Base-by-base conservation (phyloP, 2,113 vertebrate genomes). In the Lepus americanus region DNA sequence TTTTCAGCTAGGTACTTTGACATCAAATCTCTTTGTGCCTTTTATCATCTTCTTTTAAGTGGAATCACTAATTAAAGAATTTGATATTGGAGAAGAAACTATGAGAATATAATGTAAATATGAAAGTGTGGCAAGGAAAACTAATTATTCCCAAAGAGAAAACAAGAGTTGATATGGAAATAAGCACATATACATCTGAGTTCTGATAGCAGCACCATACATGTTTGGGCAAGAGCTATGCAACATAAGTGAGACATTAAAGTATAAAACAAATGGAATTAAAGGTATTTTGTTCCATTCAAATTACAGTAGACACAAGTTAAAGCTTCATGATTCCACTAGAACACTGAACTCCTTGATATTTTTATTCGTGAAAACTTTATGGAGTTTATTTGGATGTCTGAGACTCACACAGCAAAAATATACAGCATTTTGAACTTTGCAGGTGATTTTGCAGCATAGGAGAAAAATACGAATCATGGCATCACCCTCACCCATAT, bases 101-200 rank as follows among this genome's bases (percentile, higher is more conserved):
- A 4, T 23, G 3, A 96, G 82, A 95, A 81, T 59, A 86, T 78
- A 51, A 79, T 86, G 7, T 81, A 33, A 4, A 29, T 85, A 67
- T 29, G 22, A 94, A 97, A 83, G 55, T 74, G 1, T 29, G 91
- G n/a, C 17, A 27, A 72, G 63, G 12, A 87, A 93, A 82, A 72
- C 90, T 90, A 95, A 86, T 94, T 93, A 89, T 72, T 93, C 87
- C 55, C 87, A 91, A 78, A 49, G 87, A 89, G 64, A 83, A 95
- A 97, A 84, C 27, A 93, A n/a, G n/a, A 87, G 5, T 27, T 88
- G 3, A 44, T 80, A 67, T 70, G 6, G 44, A 89, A 72, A 51
- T 82, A 72, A 89, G 17, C 19, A 59, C 8, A 79, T 55, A 82
- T 67, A 77, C 16, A 36, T 67, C 61, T 94, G 16, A 72, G 19